These are phyloP conservation scores for Aphelinus atriplicis DNA, from an alignment of 1,140 invertebrate genomes.

Conservation along the genomic window DNA sequence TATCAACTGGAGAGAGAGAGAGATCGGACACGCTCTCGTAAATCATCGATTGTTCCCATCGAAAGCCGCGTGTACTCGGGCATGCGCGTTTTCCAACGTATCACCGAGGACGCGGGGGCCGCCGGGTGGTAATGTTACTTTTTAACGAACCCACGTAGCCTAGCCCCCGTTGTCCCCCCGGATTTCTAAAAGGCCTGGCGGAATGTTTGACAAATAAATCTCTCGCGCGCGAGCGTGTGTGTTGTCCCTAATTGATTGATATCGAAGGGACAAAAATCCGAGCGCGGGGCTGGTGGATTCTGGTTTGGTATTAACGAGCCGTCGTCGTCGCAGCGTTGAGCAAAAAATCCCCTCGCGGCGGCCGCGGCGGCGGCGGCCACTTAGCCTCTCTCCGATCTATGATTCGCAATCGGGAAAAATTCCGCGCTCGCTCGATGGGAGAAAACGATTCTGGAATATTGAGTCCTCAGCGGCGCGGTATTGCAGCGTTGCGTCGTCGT, in stretches of 20 bases:
- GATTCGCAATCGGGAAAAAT: conserved; percentile 19
- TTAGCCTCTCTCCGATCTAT: neutral
- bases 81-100: conserved; percentile 21
- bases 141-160: conserved; percentile 1
- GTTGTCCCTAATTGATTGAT: conserved; percentile 34
- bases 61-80: neutral
- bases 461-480: conserved; percentile 7
- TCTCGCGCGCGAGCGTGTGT: conserved; percentile 19
- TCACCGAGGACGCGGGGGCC: neutral
- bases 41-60: conserved; percentile 21
- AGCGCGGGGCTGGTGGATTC: conserved; percentile 10
- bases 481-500: too few relatives aligned
- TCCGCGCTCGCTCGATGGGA: conserved; percentile 1
- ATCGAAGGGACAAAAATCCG: conserved; percentile 33
- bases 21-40: neutral
- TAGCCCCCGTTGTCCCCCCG: neutral
- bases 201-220: conserved; percentile 38
- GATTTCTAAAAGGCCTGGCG: conserved; percentile 36
- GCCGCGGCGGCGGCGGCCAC: neutral
- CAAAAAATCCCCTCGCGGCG: conserved; percentile 17
- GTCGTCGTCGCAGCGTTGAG: neutral
- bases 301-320: conserved; percentile 37
- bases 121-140: neutral
- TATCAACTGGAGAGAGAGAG: too few relatives aligned
- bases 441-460: conserved; percentile 35